Base-by-base conservation (phyloP, 2,113 vertebrate genomes). In the Onychorhynchus coronatus region DNA sequence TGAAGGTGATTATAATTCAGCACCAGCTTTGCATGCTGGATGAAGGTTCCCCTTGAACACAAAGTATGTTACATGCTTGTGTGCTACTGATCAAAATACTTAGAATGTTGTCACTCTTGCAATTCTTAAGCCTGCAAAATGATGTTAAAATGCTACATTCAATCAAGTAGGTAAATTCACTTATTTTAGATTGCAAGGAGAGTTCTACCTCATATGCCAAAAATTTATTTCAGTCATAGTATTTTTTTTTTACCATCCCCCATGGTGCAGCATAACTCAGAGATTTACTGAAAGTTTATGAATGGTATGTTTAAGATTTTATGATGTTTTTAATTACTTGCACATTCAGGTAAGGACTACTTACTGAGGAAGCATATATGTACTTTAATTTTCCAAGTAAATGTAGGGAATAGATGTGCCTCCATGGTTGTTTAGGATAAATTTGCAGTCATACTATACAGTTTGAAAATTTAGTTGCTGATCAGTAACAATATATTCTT, bases 31-130 rank as follows among this genome's bases (percentile, higher is more conserved):
- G 96, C 97, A 97, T 98, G 94, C 82, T 91, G 95, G 97, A 97
- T 97, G 96, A 98, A 98, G 91, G 94, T 95, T 97, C 87, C 95
- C 92, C 97, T 97, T 98, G 97, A 97, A 98, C 97, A 97, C 95
- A 97, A 97, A 97, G 97, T 94, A 59, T 95, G 96, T 95, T 97
- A 96, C 96, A 95, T 97, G 85, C 89, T 93, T 97, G 88, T 95
- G 93, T 96, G 94, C 92, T 94, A 92, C 90, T 97, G 96, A 98
- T 98, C 96, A 97, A 97, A 97, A 98, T 97, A 95, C 94, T 91
- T 46, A n/a, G 90, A 96, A 91, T 88, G 93, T 96, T 97, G 84
- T 91, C n/a, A 1, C 84, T 95, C 89, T 97, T 96, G 93, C 96
- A 94, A 77, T 96, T 96, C 95, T 97, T 97, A 97, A 98, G 97